These are phyloP conservation scores for Sebastes variabilis DNA, from an alignment of 2,797 vertebrate genomes.

Conservation along the genomic window DNA sequence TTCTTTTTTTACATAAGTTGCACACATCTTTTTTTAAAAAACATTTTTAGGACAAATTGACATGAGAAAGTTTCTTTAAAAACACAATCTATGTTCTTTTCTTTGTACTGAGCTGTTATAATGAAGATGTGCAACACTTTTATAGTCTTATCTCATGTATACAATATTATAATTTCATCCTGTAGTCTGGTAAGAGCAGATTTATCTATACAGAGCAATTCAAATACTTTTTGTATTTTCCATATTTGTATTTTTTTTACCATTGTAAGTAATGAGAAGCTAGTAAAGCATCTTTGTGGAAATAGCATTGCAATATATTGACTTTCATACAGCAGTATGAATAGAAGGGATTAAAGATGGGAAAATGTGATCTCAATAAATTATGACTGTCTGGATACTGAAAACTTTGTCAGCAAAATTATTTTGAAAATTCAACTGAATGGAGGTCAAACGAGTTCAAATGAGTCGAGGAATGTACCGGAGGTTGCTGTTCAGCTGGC, in stretches of 20 bases:
- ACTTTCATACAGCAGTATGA: background rate
- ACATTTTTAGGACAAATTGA: background rate
- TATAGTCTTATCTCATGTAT: background rate
- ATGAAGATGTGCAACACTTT: background rate
- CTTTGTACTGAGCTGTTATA: background rate
- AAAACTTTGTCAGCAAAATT: background rate
- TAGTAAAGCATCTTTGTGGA: background rate
- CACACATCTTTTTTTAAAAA: background rate
- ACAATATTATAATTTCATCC: background rate
- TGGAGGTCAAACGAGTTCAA: background rate
- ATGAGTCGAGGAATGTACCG: background rate
- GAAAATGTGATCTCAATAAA: slow-evolving; percentile 5
- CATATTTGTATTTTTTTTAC: slow-evolving; percentile 33
- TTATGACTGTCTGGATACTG: background rate
- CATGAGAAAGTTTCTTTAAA: background rate
- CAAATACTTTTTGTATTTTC: slow-evolving; percentile 24
- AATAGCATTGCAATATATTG: background rate
- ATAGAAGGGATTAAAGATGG: background rate
- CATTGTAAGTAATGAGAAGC: background rate
- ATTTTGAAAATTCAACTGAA: background rate
- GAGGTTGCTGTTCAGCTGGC: slow-evolving; percentile 14
- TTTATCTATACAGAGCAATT: background rate
- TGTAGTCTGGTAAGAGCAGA: background rate
- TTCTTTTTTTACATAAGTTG: background rate
- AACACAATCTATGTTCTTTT: background rate